These are phyloP conservation scores for Isurus oxyrinchus DNA, from an alignment of 2,113 vertebrate species.

Conservation along the genomic window DNA sequence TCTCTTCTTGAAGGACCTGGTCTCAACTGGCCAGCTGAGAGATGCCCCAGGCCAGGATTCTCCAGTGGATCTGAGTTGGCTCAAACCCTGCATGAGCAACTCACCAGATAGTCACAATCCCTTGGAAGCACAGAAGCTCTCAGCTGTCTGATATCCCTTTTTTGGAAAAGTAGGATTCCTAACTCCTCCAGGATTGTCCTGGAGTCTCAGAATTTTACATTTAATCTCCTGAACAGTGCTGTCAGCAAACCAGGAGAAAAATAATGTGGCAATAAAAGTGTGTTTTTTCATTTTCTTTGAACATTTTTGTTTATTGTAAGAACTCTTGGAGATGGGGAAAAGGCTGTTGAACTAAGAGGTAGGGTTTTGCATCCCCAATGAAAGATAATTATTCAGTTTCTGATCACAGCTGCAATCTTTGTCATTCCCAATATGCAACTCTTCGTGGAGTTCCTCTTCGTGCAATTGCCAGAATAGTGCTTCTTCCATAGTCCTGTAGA, in stretches of 20 bases:
- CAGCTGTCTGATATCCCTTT: not conserved
- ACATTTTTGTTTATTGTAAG: too few species aligned
- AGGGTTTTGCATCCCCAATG: too few species aligned
- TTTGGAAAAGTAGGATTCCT: not conserved
- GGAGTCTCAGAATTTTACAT: not conserved
- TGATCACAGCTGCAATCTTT: too few species aligned
- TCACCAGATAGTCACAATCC: not conserved
- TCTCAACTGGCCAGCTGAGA: not conserved
- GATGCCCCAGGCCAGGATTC: not conserved
- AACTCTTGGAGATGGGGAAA: too few species aligned
- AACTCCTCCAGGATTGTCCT: not conserved
- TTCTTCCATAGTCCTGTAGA: too few species aligned
- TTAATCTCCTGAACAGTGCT: not conserved
- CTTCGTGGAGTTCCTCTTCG: too few species aligned
- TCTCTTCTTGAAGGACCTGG: not conserved
- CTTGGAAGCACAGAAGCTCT: not conserved
- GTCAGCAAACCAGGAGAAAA: not conserved
- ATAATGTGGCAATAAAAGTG: not conserved
- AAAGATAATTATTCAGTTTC: too few species aligned
- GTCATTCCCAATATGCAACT: too few species aligned
- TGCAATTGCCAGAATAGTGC: too few species aligned
- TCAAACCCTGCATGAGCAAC: not conserved
- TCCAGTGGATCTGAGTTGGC: not conserved
- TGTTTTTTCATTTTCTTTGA: too few species aligned
- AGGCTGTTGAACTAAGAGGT: too few species aligned